These are phyloP conservation scores for Drosophila tropicalis DNA, from an alignment of 1,140 invertebrate species.

Conservation along the genomic window DNA sequence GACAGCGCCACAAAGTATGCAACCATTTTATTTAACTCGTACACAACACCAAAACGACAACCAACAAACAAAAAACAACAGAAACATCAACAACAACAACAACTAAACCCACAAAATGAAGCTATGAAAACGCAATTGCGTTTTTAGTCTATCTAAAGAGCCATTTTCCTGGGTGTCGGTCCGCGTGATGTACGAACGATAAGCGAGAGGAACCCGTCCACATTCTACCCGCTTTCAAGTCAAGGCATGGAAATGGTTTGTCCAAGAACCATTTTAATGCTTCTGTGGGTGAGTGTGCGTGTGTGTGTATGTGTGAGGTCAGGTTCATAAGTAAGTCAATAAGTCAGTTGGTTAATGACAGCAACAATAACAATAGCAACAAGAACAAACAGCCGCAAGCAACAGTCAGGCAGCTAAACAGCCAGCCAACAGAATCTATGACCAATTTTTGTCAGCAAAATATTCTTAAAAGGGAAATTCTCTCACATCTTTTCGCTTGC, in stretches of 20 bases:
- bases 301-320: conserved; percentile 63
- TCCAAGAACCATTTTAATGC: background rate
- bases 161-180: conserved; percentile 50
- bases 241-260: conserved; percentile 11
- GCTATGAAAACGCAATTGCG: conserved; percentile 62
- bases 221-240: background rate
- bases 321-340: conserved; percentile 80
- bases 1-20: conserved; percentile 59
- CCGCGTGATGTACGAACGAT: conserved; percentile 60
- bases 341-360: conserved; percentile 78
- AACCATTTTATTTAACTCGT: conserved; percentile 55
- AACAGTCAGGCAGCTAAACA: conserved; percentile 1
- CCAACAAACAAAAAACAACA: conserved; percentile 16
- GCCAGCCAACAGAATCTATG: conserved; percentile 8
- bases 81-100: background rate
- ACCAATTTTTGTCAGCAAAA: conserved; percentile 21
- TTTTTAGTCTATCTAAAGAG: conserved; percentile 50
- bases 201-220: conserved; percentile 32
- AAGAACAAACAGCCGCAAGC: conserved; percentile 18
- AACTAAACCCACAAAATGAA: conserved; percentile 23
- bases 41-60: background rate
- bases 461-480: conserved; percentile 32
- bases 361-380: conserved; percentile 39
- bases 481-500: conserved; percentile 18
- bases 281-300: conserved; percentile 5